phyloP scores from a whole-genome alignment of 2,888 invertebrate genomes.

The Trachelus iudaicus region DNA sequence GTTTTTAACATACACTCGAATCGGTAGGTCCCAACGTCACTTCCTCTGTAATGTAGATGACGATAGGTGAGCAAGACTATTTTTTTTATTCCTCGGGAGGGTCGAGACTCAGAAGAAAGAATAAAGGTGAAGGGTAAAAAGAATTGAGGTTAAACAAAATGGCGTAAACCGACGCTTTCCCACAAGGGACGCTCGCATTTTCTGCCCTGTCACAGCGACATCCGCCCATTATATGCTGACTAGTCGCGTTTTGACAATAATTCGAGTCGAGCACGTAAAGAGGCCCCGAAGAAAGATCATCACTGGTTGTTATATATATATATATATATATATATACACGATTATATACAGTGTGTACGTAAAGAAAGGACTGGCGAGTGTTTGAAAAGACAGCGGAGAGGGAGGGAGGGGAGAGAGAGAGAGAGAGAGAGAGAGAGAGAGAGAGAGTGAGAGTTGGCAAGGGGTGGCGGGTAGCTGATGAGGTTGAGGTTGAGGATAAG shows the following conservation, averaged over 20 bases:
- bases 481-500: slow-evolving; percentile 7
- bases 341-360: background rate
- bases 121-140: background rate
- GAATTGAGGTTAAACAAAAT: background rate
- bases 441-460: background rate
- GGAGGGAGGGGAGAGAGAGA: slow-evolving; percentile 16
- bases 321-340: background rate
- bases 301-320: slow-evolving; percentile 5
- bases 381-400: background rate
- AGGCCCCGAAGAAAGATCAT: slow-evolving; percentile 18
- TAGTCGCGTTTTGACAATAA: slow-evolving; percentile 28
- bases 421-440: background rate
- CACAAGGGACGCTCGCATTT: slow-evolving; percentile 34
- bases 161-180: slow-evolving; percentile 28
- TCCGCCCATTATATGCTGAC: slow-evolving; percentile 48
- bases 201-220: slow-evolving; percentile 46
- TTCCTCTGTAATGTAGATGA: background rate
- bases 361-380: slow-evolving; percentile 1
- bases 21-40: background rate
- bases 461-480: slow-evolving; percentile 8
- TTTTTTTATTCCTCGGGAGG: background rate
- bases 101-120: background rate
- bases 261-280: slow-evolving; percentile 29
- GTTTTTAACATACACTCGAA: background rate
- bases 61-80: background rate